Evolutionary conservation across 2,113 vertebrate species (phyloP), one percentile per base, ranked within the genome.

Genomic region (Apus apus): DNA sequence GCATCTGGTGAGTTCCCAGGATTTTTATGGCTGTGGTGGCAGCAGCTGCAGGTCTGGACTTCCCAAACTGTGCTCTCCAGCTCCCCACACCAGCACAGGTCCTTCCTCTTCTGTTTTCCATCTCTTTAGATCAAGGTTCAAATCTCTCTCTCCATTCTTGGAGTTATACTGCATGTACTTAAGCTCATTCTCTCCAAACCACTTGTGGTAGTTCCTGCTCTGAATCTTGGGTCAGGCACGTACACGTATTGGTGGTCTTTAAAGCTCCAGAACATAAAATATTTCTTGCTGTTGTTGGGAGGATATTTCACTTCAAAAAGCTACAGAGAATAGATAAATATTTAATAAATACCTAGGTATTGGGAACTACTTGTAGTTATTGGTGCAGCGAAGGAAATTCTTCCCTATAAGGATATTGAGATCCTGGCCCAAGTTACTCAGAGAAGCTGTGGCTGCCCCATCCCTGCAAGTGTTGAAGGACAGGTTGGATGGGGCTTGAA

Each of bases 191-290:
- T 54, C 38, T 51, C 56, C 73, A 54, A 61, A 38, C 17, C 18
- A 14, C 17, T 32, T 6, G 20, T 9, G 29, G 9, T 27, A 36
- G 5, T 23, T 75, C 58, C 72, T 65, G 43, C 72, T 36, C 72
- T 27, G 78, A 7, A 6, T 21, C 78, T 29, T 2, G 13, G 51
- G 9, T 27, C 68, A 65, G 58, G 32, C 27, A 2, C 2, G 27
- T 18, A 3, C 68, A 5, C 3, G 1, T 2, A 11, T 22, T 29
- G 20, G 29, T 0, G 18, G 46, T 30, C 43, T 82, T 4, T 2
- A 15, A 66, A 53, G 12, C 34, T 14, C 65, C 58, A 78, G 89
- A 92, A 78, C 65, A 25, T 30, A 1, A 32, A 3, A n/a, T 50
- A 46, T 40, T 32, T 71, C 29, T 26, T n/a, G 16, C 21, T 84